Evolutionary conservation across 2,113 vertebrate species (phyloP).

Genomic region (Polyodon spathula): DNA sequence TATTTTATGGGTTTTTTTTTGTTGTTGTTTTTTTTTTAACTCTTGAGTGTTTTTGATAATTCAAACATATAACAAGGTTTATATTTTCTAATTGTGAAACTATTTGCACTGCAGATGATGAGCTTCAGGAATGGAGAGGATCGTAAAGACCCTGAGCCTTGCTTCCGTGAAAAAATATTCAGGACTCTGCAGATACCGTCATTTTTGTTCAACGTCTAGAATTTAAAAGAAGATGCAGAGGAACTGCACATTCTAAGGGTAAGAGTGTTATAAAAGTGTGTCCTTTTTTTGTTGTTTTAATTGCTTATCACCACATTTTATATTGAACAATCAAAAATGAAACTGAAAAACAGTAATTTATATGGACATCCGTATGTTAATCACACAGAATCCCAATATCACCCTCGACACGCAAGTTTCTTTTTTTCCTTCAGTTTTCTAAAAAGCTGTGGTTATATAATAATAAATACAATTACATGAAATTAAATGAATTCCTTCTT

Average conservation of each 20-base stretch:
- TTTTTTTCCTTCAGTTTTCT: too few relatives aligned
- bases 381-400: too few relatives aligned
- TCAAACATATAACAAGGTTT: background rate
- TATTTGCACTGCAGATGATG: slow-evolving; percentile 3
- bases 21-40: too few relatives aligned
- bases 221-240: slow-evolving; percentile 80
- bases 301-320: background rate
- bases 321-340: background rate
- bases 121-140: slow-evolving; percentile 15
- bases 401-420: too few relatives aligned
- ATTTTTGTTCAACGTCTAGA: slow-evolving; percentile 71
- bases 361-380: too few relatives aligned
- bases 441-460: too few relatives aligned
- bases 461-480: too few relatives aligned
- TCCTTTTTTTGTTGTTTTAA: background rate
- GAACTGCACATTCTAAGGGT: slow-evolving; percentile 84
- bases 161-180: slow-evolving; percentile 13
- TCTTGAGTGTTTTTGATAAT: too few relatives aligned
- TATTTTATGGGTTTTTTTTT: too few relatives aligned
- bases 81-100: background rate
- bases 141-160: slow-evolving; percentile 18
- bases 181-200: slow-evolving; percentile 53
- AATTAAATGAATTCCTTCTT: too few relatives aligned
- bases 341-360: too few relatives aligned
- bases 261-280: slow-evolving; percentile 18